Conservation (phyloP, 2,113 vertebrate genomes). For the Corydoras maculifer region DNA sequence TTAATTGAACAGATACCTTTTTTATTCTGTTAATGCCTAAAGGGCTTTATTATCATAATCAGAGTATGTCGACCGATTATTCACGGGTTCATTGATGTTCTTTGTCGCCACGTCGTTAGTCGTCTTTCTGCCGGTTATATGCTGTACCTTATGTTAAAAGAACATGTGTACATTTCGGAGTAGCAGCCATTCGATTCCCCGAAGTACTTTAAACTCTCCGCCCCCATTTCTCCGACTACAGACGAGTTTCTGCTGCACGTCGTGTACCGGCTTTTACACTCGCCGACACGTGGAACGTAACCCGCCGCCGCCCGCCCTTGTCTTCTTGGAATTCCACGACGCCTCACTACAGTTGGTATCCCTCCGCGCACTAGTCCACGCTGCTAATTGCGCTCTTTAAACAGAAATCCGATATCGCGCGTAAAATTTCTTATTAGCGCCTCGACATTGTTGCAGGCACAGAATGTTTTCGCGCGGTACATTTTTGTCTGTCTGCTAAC, state of each 20-base stretch:
- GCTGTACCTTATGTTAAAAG: background rate
- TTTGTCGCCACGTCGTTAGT: background rate
- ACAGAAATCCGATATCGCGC: rapidly evolving
- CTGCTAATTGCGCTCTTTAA: background rate
- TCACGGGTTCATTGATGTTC: too few species aligned
- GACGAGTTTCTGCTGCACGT: too few species aligned
- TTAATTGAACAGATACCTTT: background rate
- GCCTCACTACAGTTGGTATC: slow-evolving; percentile 32
- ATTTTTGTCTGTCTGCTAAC: rapidly evolving
- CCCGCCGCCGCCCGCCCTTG: slow-evolving; percentile 50
- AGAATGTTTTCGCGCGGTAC: rapidly evolving
- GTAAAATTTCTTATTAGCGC: slow-evolving; percentile 16
- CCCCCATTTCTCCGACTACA: too few species aligned
- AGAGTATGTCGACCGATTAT: too few species aligned
- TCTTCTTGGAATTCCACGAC: slow-evolving; percentile 61
- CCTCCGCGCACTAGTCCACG: slow-evolving; percentile 45
- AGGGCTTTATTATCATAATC: too few species aligned
- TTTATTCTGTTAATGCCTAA: background rate
- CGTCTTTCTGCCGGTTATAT: too few species aligned
- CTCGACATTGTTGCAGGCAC: rapidly evolving
- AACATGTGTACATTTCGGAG: background rate
- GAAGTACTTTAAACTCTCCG: background rate
- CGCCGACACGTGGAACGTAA: slow-evolving; percentile 56
- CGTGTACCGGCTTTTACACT: slow-evolving; percentile 50
- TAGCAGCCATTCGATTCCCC: background rate